Conservation (phyloP, 2,888 invertebrate genomes). For the Carterocephalus palaemon region DNA sequence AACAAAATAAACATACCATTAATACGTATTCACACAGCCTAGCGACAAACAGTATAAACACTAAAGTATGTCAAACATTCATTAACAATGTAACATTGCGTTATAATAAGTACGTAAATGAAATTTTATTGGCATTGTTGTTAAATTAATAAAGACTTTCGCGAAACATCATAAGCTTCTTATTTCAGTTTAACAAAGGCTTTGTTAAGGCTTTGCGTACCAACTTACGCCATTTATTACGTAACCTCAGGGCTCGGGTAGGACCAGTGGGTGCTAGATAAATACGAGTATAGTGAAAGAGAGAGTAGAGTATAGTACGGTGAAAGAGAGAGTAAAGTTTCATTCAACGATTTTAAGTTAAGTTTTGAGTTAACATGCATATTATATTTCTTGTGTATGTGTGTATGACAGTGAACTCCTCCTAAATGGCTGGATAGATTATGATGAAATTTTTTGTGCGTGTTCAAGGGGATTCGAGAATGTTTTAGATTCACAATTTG, state of each 20-base stretch:
- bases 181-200: conserved; percentile 42
- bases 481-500: too few relatives aligned
- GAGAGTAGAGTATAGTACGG: too few relatives aligned
- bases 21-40: not conserved
- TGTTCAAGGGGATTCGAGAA: too few relatives aligned
- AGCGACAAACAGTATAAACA: conserved; percentile 27
- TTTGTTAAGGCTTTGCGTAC: conserved; percentile 44
- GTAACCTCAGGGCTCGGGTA: conserved; percentile 42
- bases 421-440: too few relatives aligned
- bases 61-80: conserved; percentile 33
- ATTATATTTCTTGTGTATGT: too few relatives aligned
- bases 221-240: conserved; percentile 60
- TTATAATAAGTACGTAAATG: conserved; percentile 35
- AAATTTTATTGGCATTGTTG: conserved; percentile 38
- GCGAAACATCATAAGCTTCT: conserved; percentile 33
- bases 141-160: conserved; percentile 43
- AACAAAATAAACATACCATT: conserved; percentile 9
- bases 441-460: too few relatives aligned
- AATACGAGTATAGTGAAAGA: conserved; percentile 12
- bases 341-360: too few relatives aligned
- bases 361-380: too few relatives aligned
- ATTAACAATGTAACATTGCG: conserved; percentile 35
- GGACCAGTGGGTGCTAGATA: conserved; percentile 48
- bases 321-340: too few relatives aligned
- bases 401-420: too few relatives aligned